Base-by-base conservation (phyloP, 2,888 invertebrate genomes). In the Limenitis arthemis region DNA sequence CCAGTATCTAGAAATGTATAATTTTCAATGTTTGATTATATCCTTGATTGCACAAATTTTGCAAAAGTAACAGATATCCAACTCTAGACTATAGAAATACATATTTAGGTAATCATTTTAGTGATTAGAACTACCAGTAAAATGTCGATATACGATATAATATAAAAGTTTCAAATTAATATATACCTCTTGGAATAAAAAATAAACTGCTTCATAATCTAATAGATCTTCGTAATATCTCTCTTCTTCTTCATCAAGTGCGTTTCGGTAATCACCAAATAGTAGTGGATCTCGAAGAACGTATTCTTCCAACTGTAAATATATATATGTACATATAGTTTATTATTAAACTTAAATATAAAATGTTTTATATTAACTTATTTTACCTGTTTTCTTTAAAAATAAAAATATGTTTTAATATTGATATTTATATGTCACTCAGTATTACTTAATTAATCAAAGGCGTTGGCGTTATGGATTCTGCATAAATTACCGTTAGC, bases 221-320 rank as follows among this genome's bases (percentile, higher is more conserved):
- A 96, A 82, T 9, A 97, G 82, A 72, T 97, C 97, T 70, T 97
- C 97, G 67, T 97, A 97, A 62, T 91, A 90, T 51, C 97, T 86
- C 0, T 90, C 86, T 62, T 95, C 95, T 0, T 90, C 90, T 67
- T 95, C 94, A 59, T 93, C 93, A 31, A 93, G 82, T 0, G 96
- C 94, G 67, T 96, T 96, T 41, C 96, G 88, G 67, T 93, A 97
- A 70, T 97, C 97, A 0, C 97, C 97, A 70, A 93, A 97, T 0
- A 97, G 83, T 44, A 96, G 68, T 0, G 97, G 97, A 77, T 97
- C 93, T 9, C 94, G 87, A 64, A 95, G 82, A 0, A 89, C 90
- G 69, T 93, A 94, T 41, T 94, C 93, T 58, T 85, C 80, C 37
- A 89, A 44, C 86, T 86, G 61, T 11, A 58, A 59, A 69, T 50